Conservation (phyloP, 2,797 vertebrate genomes). For the Diglossa cyanea region DNA sequence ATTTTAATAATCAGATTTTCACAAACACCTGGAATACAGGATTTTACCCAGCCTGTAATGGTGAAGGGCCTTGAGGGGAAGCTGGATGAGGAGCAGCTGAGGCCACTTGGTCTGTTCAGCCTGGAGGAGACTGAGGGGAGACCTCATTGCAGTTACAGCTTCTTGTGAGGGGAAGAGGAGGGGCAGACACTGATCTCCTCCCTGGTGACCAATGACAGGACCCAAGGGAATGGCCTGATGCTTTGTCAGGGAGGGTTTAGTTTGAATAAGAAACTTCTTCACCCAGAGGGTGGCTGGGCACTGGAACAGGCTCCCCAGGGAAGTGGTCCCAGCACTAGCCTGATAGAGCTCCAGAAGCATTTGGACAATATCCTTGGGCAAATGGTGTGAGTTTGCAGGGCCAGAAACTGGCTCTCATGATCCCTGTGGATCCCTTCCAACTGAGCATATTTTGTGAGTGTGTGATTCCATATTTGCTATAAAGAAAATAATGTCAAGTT, state of each 20-base stretch:
- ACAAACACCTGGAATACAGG: not conserved
- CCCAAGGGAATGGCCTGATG: not conserved
- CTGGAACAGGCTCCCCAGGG: not conserved
- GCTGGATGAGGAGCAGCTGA: not conserved
- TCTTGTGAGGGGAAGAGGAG: accelerated
- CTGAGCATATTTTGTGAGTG: not conserved
- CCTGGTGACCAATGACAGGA: not conserved
- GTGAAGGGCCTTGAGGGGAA: not conserved
- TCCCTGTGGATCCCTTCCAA: not conserved
- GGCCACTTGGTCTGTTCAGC: not conserved
- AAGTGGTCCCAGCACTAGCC: not conserved
- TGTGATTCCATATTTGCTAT: not conserved
- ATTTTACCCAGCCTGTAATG: not conserved
- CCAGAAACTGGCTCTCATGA: not conserved
- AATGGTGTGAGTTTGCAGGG: not conserved
- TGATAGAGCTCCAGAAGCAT: not conserved
- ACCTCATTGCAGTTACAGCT: not conserved
- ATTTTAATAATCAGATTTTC: not conserved
- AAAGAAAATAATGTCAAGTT: not conserved
- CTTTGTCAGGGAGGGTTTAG: not conserved
- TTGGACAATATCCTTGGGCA: not conserved
- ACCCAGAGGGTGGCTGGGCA: not conserved
- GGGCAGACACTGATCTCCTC: not conserved
- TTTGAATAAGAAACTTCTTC: not conserved
- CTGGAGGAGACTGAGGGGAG: not conserved